Percentiles rank a stretch among this genome's conserved stretches.
These are phyloP conservation scores for Myotis pilosus DNA, from an alignment of 2,797 vertebrate species.

Conservation along the genomic window DNA sequence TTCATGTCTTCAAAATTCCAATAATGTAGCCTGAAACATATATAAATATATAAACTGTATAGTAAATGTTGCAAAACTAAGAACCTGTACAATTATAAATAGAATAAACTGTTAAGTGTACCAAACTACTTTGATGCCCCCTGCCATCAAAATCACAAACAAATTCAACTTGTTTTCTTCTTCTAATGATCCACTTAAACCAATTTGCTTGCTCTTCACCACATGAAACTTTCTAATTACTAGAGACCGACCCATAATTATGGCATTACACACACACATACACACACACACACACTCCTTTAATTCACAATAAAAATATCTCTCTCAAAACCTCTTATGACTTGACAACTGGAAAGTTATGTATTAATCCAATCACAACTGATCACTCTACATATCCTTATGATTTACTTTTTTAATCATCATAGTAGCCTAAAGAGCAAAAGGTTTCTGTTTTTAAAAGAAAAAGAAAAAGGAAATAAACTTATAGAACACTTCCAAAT, in stretches of 20 bases:
- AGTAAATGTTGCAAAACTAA: constrained; percentile 50
- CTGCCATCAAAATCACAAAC: constrained; percentile 23
- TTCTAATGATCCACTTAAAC: constrained; percentile 35
- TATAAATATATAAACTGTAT: constrained; percentile 57
- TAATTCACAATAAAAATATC: constrained; percentile 33
- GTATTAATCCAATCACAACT: constrained; percentile 21
- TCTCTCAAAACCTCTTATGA: background rate
- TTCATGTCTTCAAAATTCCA: constrained; percentile 84
- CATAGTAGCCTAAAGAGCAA: constrained; percentile 26
- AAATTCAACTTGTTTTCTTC: constrained; percentile 20
- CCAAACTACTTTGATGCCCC: background rate
- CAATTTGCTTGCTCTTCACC: constrained; percentile 32
- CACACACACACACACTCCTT: background rate
- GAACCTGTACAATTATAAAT: background rate
- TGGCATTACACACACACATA: background rate
- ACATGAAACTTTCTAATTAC: constrained; percentile 38
- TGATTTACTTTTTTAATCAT: constrained; percentile 33
- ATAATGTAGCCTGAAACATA: constrained; percentile 80
- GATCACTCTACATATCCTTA: background rate
- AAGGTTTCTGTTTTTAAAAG: background rate
- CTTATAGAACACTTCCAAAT: background rate
- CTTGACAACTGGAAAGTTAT: background rate
- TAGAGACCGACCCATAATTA: background rate
- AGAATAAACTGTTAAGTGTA: constrained; percentile 23
- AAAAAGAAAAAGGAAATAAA: constrained; percentile 34